A percentile compares a stretch with the other conserved stretches of the same genome.
These are phyloP conservation scores for Sminthurinus signatus DNA, from an alignment of 1,140 invertebrate genomes.

Conservation along the genomic window DNA sequence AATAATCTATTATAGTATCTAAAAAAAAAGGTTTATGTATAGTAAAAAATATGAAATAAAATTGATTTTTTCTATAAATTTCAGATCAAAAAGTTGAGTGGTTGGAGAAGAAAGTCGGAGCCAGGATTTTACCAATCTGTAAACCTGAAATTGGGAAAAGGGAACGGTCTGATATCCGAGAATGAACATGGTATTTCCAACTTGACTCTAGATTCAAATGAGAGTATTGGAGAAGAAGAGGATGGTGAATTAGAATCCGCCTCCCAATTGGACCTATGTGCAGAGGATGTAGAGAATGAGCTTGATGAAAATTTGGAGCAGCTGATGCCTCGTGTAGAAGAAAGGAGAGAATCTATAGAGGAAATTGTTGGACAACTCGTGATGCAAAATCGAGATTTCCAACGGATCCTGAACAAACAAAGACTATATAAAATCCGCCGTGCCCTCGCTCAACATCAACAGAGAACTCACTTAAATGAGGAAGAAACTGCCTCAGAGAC, in stretches of 20 bases:
- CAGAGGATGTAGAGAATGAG: slow-evolving; percentile 19
- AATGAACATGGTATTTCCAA: slow-evolving; percentile 18
- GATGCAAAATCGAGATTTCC: slow-evolving; percentile 75
- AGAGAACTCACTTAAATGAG: slow-evolving; percentile 45
- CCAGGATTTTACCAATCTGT: slow-evolving; percentile 48
- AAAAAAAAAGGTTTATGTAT: background rate
- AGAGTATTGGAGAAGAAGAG: slow-evolving; percentile 36
- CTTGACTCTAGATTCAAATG: slow-evolving; percentile 35
- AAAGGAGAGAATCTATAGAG: slow-evolving; percentile 56
- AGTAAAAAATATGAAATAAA: background rate
- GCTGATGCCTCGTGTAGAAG: slow-evolving; percentile 26
- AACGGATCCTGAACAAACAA: slow-evolving; percentile 65
- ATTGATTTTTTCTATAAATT: slow-evolving; percentile 10
- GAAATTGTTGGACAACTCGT: slow-evolving; percentile 74
- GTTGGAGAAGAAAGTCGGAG: slow-evolving; percentile 64
- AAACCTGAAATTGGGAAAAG: slow-evolving; percentile 8
- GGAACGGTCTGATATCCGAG: slow-evolving; percentile 24
- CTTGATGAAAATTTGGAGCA: slow-evolving; percentile 23
- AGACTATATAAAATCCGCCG: slow-evolving; percentile 55
- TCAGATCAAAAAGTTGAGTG: slow-evolving; percentile 41
- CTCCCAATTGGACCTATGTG: slow-evolving; percentile 27
- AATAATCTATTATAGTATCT: too few species aligned
- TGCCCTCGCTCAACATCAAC: slow-evolving; percentile 51
- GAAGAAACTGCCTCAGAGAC: slow-evolving; percentile 48
- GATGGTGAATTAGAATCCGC: slow-evolving; percentile 30